Base-by-base conservation (phyloP, 2,888 invertebrate species). In the Dryobota labecula region DNA sequence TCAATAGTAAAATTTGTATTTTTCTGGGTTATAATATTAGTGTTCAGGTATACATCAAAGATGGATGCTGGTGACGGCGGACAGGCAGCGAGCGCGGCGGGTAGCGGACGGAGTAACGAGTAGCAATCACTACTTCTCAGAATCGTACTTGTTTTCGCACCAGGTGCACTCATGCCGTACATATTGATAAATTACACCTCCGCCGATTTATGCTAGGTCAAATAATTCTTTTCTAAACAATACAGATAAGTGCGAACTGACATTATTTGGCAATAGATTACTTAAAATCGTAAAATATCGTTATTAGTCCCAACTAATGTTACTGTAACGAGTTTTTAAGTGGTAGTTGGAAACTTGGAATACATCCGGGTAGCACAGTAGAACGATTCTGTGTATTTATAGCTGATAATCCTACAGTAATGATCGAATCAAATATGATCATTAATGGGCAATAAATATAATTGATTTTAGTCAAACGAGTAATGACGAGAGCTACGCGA, bases 121-220 rank as follows among this genome's bases (percentile, higher is more conserved):
- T 87, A 86, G 88, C 91, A 92, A 92, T 92, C 92, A 90, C 87
- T 86, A 86, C 75, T 94, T 94, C 94, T 91, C 79, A 86, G 93
- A 94, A 94, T 76, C 87, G 85, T 88, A 89, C 88, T 88, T 91
- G 91, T 91, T 91, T 91, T 91, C 89, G 89, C 89, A 89, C 90
- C 92, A 92, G 92, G 91, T 93, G 92, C 91, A 88, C 88, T 90
- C 86, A 87, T 88, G 87, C 81, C 84, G 84, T 85, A 85, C 86
- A 88, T 83, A 82, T 84, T 84, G 83, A 88, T 86, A 86, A 86
- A 84, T 84, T 83, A 80, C 78, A 80, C 70, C 83, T 83, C 60
- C 56, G 47, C 24, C 67, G 70, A 84, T 78, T 79, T 76, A 81
- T 85, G 70, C 56, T 74, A 66, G 58, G 77, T 84, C 78, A 85